A percentile compares a stretch with the other conserved stretches of the same genome.
Evolutionary conservation across 1,140 invertebrate species (phyloP).

Genomic region (Rhyacophila brunnea): DNA sequence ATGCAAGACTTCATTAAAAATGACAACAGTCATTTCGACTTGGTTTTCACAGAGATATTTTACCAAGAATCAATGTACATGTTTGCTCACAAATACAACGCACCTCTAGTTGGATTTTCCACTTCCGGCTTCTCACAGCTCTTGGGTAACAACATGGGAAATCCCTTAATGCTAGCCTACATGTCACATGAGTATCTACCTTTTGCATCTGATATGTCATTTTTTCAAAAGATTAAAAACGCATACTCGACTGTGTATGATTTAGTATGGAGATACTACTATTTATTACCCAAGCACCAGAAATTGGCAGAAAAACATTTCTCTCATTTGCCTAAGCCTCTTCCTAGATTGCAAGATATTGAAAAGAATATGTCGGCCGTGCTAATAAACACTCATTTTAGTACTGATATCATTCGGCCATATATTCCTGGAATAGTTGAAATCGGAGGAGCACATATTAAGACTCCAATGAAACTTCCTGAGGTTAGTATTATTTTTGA

Average conservation of each 20-base stretch:
- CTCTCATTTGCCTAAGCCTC: conserved; percentile 25
- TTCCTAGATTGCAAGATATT: conserved; percentile 32
- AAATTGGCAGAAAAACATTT: conserved; percentile 35
- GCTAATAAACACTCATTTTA: conserved; percentile 38
- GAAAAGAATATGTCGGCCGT: conserved; percentile 35
- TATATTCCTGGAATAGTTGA: conserved; percentile 30
- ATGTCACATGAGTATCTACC: no score
- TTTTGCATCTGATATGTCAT: no score
- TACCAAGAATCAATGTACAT: conserved; percentile 25
- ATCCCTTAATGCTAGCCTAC: no score
- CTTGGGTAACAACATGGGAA: no score
- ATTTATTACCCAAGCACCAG: conserved; percentile 28
- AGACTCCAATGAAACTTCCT: conserved; percentile 31
- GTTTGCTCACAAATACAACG: conserved; percentile 46
- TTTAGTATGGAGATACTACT: no score
- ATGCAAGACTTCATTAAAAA: conserved; percentile 14
- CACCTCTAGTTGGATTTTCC: conserved; percentile 42
- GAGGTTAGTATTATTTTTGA: no score
- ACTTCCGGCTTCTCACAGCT: conserved; percentile 39
- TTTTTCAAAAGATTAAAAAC: no score
- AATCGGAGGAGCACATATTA: conserved; percentile 32
- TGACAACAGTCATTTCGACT: no score
- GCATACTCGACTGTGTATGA: no score
- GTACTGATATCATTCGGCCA: conserved; percentile 32
- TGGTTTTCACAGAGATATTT: no score